Base-by-base conservation (phyloP, 2,888 invertebrate genomes). In the Tipula unca region DNA sequence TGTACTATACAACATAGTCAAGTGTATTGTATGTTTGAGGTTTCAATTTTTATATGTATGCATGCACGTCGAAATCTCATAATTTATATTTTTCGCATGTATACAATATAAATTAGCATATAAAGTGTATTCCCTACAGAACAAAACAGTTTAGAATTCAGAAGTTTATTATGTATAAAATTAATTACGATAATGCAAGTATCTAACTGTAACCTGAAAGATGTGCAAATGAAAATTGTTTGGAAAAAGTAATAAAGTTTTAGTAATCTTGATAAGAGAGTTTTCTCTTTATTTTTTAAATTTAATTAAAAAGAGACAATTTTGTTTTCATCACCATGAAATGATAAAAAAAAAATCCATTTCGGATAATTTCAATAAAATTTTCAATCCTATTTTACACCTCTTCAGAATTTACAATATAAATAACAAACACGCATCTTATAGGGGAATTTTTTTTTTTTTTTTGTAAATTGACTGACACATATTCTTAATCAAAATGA, bases 401-500 rank as follows among this genome's bases (percentile, higher is more conserved):
- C 69, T 69, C 69, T 69, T 69, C 25, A 69, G 13, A 69, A 48
- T 48, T 48, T n/a, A 1, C 39, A 39, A 39, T 3, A 5, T 8
- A 32, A 32, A 39, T 39, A 39, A 8, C 13, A 10, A 6, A 39
- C 39, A 39, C 2, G n/a, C n/a, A 39, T 13, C 4, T 48, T 3
- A 3, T 69, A 25, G 69, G 69, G 69, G 69, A 69, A 25, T 1
- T 25, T 25, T 69, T 25, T 69, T 17, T n/a, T 48, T 17, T 69
- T 69, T 8, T 69, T 25, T 69, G 25, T 69, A 69, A 69, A 69
- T 69, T 69, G 69, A 69, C 69, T 69, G 69, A 69, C 69, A 69
- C 69, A 69, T 69, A 69, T 69, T 69, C 69, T 69, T 69, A 69
- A 69, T 69, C 69, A 69, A 69, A 69, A 69, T 69, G 69, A 69